Base-by-base conservation (phyloP, 2,888 invertebrate species). In the Synanthedon myopaeformis region DNA sequence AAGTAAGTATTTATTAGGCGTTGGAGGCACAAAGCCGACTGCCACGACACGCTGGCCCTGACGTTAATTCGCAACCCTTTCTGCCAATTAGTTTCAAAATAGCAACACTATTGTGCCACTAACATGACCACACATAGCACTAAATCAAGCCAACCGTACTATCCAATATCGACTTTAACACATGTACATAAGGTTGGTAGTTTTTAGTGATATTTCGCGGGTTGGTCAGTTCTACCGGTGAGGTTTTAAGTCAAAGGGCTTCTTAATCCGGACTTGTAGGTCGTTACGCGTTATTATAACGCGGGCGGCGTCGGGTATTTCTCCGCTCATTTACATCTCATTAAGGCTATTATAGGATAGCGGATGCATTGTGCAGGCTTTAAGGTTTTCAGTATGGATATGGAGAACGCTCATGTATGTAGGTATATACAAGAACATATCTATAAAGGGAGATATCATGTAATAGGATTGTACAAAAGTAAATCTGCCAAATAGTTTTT, bases 281-380 rank as follows among this genome's bases (percentile, higher is more conserved):
- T 86, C 83, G 88, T 87, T 87, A 87, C 84, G 87, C 82, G 84
- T 87, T 88, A 88, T 88, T 85, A 88, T 88, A 88, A 88, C 85
- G 78, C 82, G 79, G 74, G 67, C 73, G 71, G 76, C 79, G 82
- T 73, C 74, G 80, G 79, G 78, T 82, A 80, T 82, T 82, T 78
- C 85, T 85, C 76, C 74, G 81, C 86, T 88, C 88, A 88, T 88
- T 88, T 88, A 87, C 88, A 88, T 88, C 86, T 87, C 87, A 86
- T 88, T 88, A 87, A 73, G 77, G 69, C 84, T 86, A 84, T 86
- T 84, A 86, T 85, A 79, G 79, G 79, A 76, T 69, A 69, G 65
- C 69, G 66, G 72, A 67, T 66, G 69, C 63, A 67, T 72, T 69
- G 66, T 70, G 70, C 68, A 67, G 63, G 58, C 62, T 45, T 45